phyloP scores from a whole-genome alignment of 2,797 vertebrate species.

The Cossypha dichroa region DNA sequence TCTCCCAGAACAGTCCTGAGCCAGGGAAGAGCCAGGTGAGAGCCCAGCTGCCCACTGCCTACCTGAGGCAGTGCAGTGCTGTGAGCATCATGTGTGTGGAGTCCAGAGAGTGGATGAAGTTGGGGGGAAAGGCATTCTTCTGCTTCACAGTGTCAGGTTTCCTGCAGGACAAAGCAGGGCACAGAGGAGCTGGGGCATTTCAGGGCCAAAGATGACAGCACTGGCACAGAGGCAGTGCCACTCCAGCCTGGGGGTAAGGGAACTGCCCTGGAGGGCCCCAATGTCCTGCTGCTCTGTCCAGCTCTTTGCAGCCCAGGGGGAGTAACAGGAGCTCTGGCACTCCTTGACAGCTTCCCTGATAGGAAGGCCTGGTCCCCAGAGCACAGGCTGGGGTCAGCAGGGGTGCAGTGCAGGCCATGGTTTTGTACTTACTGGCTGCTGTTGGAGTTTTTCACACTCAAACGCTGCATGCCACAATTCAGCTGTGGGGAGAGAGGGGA shows the following conservation, averaged over 20 bases:
- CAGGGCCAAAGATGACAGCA: neutral
- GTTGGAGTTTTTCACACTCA: slow-evolving; percentile 76
- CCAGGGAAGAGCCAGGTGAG: neutral
- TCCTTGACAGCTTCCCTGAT: neutral
- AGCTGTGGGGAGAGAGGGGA: slow-evolving; percentile 72
- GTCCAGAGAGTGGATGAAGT: slow-evolving; percentile 98
- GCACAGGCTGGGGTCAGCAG: neutral
- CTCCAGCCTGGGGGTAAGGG: neutral
- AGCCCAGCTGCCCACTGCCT: neutral
- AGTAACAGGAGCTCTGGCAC: neutral
- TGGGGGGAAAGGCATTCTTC: slow-evolving; percentile 96
- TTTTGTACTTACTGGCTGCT: slow-evolving; percentile 83
- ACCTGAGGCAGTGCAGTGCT: slow-evolving; percentile 89
- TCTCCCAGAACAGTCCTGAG: rapidly evolving
- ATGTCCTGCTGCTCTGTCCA: neutral
- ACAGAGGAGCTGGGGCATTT: neutral
- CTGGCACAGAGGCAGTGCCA: neutral
- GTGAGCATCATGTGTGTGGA: slow-evolving; percentile 99
- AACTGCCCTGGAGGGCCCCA: neutral
- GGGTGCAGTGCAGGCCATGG: neutral
- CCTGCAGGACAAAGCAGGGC: slow-evolving; percentile 68
- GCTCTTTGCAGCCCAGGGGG: neutral
- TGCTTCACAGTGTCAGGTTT: slow-evolving; percentile 92
- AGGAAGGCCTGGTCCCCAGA: neutral
- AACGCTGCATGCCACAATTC: slow-evolving; percentile 79